Evolutionary conservation across 2,113 vertebrate species (phyloP), one percentile per base, ranked within the genome.

Genomic region (Caretta caretta): DNA sequence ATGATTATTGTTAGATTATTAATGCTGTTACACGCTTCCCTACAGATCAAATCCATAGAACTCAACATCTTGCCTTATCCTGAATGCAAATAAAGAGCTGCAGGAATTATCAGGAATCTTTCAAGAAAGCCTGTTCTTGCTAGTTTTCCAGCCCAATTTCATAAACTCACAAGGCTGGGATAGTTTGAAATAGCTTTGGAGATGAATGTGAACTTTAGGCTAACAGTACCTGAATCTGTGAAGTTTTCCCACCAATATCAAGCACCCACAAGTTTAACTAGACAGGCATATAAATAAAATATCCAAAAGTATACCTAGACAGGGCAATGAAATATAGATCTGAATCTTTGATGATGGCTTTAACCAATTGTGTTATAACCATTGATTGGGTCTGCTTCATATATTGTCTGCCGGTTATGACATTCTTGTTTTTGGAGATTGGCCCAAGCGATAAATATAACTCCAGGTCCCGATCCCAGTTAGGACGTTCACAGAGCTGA

Each of bases 171-270:
- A 16, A 86, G 75, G 53, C 3, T 91, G 3, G 1, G 84, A 5
- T 3, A 86, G 17, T 8, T 90, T 59, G 42, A 72, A 80, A 81
- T 53, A 8, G 1, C 10, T 75, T 20, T 49, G 24, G 4, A 24
- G 24, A 86, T 4, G 1, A 2, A 1, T 2, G 1, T 0, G 84
- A 88, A 83, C 57, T 88, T 62, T 81, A 35, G 12, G 38, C 1
- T 14, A 72, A 72, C 19, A 72, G n/a, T n/a, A 35, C 8, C 35
- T 69, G 59, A n/a, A 69, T 69, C n/a, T 35, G 6, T 69, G 35
- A 69, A 69, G 1, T 5, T 79, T 92, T 25, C 14, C 46, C 13
- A 48, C 25, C 75, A 78, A 48, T 48, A 27, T 78, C 46, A 48
- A 78, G 42, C 25, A 78, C 75, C 12, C 42, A 46, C 42, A 25